Percentiles rank a stretch among this genome's conserved stretches.
These are phyloP conservation scores for Neogobius melanostomus DNA, from an alignment of 2,113 vertebrate species.

Conservation along the genomic window DNA sequence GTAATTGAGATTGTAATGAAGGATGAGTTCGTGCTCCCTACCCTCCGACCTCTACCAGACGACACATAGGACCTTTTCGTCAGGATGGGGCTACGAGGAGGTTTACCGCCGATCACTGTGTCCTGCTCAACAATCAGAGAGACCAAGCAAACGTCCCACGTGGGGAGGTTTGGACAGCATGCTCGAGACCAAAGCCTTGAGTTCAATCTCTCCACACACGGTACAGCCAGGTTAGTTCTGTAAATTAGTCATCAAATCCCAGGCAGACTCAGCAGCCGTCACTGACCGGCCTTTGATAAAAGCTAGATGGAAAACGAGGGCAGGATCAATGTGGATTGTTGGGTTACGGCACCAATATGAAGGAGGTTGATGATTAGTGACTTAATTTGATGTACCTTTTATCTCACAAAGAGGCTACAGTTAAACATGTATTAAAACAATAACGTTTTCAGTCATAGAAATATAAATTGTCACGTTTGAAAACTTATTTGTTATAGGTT, in stretches of 20 bases:
- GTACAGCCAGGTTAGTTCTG: not conserved
- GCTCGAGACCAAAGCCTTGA: constrained; percentile 6
- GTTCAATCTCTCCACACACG: not conserved
- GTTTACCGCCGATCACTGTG: constrained; percentile 87
- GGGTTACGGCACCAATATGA: too few species aligned
- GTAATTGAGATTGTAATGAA: constrained; percentile 2
- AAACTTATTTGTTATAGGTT: too few species aligned
- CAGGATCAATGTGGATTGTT: too few species aligned
- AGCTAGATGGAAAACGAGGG: too few species aligned
- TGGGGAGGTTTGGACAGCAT: not conserved
- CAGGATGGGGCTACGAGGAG: constrained; percentile 94
- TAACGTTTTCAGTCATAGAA: too few species aligned
- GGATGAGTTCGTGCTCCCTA: constrained; percentile 75
- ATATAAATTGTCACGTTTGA: too few species aligned
- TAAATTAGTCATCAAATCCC: not conserved
- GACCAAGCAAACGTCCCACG: constrained; percentile 73
- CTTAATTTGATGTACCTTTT: too few species aligned
- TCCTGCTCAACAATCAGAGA: constrained; percentile 86
- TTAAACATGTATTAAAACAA: too few species aligned
- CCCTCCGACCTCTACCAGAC: constrained; percentile 89
- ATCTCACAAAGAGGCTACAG: too few species aligned
- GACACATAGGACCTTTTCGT: constrained; percentile 84
- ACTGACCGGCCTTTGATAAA: too few species aligned
- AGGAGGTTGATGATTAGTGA: too few species aligned
- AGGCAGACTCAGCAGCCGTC: not conserved